These are phyloP conservation scores for Fratercula arctica DNA, from an alignment of 2,797 vertebrate genomes.

Conservation along the genomic window DNA sequence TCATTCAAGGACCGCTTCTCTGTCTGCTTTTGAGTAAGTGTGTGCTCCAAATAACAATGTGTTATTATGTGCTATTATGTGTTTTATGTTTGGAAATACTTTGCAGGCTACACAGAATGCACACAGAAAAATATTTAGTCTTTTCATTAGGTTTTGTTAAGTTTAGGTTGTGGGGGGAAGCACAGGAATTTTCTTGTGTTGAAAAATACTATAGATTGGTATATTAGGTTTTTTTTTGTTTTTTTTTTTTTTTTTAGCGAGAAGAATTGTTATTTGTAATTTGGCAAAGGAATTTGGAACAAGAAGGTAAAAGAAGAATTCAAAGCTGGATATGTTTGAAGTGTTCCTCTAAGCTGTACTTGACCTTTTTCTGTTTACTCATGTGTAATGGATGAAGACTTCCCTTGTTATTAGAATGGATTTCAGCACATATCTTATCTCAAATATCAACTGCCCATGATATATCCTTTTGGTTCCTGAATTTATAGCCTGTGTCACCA, in stretches of 20 bases:
- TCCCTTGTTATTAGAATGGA: not conserved
- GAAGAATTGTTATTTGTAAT: not conserved
- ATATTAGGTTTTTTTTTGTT: not conserved
- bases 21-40: not conserved
- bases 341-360: not conserved
- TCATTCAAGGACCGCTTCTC: not conserved
- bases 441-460: not conserved
- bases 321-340: not conserved
- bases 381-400: not conserved
- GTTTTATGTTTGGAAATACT: not conserved
- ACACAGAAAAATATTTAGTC: not conserved
- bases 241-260: not conserved
- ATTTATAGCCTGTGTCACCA: not conserved
- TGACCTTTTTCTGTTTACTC: constrained; percentile 8
- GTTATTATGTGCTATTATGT: not conserved
- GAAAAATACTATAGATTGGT: not conserved
- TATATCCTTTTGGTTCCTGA: not conserved
- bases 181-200: not conserved
- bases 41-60: not conserved
- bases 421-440: not conserved
- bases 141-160: not conserved
- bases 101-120: not conserved
- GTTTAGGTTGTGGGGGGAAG: not conserved
- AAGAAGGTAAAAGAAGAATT: not conserved
- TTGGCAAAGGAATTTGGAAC: not conserved